phyloP scores from a whole-genome alignment of 2,797 vertebrate genomes.

The Lithobates pipiens region DNA sequence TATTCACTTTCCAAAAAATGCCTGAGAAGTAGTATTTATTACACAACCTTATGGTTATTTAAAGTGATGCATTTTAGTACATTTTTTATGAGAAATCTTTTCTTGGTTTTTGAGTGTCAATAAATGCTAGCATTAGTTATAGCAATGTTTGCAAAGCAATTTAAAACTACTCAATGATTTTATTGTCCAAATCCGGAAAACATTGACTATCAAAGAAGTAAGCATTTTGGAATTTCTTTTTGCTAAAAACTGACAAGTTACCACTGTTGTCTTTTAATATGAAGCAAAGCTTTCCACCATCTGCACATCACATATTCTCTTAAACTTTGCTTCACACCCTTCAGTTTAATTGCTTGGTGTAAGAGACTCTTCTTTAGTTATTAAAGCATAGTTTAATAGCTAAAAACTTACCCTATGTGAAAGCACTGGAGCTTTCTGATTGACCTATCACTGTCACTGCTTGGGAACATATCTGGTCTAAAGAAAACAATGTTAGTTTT shows the following conservation, averaged over 20 bases:
- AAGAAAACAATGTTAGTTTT: too few relatives aligned
- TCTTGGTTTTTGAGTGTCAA: background rate
- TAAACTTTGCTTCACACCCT: too few relatives aligned
- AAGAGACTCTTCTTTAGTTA: too few relatives aligned
- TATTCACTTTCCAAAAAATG: conserved; percentile 5
- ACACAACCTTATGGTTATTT: conserved; percentile 4
- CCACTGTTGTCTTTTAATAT: too few relatives aligned
- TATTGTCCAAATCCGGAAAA: background rate
- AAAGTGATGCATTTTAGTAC: background rate
- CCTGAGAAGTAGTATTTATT: conserved; percentile 14
- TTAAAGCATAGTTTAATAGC: too few relatives aligned
- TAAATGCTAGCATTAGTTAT: background rate
- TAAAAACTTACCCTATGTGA: too few relatives aligned
- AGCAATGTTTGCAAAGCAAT: background rate
- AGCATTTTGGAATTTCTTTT: background rate
- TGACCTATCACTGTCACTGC: too few relatives aligned
- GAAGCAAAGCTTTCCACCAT: too few relatives aligned
- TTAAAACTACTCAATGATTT: background rate
- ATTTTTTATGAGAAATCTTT: background rate
- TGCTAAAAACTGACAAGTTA: background rate
- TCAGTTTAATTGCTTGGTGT: too few relatives aligned
- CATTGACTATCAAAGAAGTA: background rate
- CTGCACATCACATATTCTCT: too few relatives aligned
- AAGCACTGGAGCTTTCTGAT: too few relatives aligned
- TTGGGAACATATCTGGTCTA: too few relatives aligned